These are phyloP conservation scores for Centropus bengalensis DNA, from an alignment of 2,113 vertebrate species.

Conservation along the genomic window DNA sequence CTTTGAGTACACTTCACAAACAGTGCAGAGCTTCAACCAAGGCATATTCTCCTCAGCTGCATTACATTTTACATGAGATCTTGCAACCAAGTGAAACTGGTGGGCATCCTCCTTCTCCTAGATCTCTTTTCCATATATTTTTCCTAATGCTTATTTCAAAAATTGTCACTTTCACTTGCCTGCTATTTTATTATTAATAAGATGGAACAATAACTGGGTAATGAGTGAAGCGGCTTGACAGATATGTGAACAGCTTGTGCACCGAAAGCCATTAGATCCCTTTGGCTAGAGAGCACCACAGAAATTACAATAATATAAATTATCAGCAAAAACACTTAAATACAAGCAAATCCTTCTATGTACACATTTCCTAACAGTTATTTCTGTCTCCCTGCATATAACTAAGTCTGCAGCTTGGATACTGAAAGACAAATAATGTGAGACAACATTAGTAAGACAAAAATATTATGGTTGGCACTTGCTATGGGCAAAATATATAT, in stretches of 20 bases:
- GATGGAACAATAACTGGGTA: not conserved
- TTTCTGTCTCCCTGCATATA: not conserved
- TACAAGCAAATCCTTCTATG: not conserved
- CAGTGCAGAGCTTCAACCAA: not conserved
- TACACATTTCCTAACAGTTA: not conserved
- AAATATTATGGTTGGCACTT: conserved; percentile 30
- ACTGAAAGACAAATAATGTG: conserved; percentile 6
- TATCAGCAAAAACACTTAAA: not conserved
- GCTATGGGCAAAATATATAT: not conserved
- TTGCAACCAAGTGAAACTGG: not conserved
- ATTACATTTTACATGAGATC: not conserved
- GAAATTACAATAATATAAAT: not conserved
- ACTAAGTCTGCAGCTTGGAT: not conserved
- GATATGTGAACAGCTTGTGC: not conserved
- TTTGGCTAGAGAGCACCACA: not conserved
- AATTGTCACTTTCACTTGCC: not conserved
- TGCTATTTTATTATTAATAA: not conserved
- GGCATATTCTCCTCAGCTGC: not conserved
- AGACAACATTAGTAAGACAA: conserved; percentile 27
- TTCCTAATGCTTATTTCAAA: not conserved
- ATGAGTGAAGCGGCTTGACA: not conserved
- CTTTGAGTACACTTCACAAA: not conserved
- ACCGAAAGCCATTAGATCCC: not conserved
- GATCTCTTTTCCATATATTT: not conserved
- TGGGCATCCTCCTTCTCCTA: not conserved